Evolutionary conservation across 2,888 invertebrate genomes (phyloP).

Genomic region (Habrosyne pyritoides): DNA sequence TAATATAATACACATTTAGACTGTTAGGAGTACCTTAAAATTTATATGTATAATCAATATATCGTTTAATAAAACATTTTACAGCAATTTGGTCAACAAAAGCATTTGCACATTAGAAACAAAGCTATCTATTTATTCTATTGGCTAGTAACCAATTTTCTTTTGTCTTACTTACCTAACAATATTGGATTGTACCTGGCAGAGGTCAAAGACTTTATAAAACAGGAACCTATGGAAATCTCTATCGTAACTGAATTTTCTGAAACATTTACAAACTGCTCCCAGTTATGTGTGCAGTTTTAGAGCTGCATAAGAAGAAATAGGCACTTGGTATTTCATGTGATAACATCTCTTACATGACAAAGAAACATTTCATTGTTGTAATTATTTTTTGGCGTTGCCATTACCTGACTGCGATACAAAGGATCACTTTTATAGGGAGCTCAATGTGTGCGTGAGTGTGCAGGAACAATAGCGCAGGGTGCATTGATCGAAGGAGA

Average conservation of each 20-base stretch:
- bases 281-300: slow-evolving; percentile 2
- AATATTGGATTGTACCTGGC: too few species aligned
- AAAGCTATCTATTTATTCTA: slow-evolving; percentile 10
- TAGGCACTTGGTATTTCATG: not conserved
- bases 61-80: not conserved
- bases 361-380: not conserved
- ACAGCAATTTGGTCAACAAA: not conserved
- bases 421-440: not conserved
- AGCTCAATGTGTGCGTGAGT: not conserved
- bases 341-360: not conserved
- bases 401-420: not conserved
- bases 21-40: too few species aligned
- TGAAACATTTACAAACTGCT: not conserved
- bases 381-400: not conserved
- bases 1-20: not conserved
- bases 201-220: too few species aligned
- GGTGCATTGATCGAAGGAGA: not conserved
- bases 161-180: slow-evolving; percentile 16
- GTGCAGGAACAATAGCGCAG: not conserved
- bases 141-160: slow-evolving; percentile 27
- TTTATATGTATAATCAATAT: too few species aligned
- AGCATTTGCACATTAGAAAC: not conserved
- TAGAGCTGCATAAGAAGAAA: not conserved
- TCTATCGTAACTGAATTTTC: not conserved
- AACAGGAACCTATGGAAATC: too few species aligned